Evolutionary conservation across 2,888 invertebrate species (phyloP), one percentile per base, ranked within the genome.

Genomic region (Caenorhabditis plicata): DNA sequence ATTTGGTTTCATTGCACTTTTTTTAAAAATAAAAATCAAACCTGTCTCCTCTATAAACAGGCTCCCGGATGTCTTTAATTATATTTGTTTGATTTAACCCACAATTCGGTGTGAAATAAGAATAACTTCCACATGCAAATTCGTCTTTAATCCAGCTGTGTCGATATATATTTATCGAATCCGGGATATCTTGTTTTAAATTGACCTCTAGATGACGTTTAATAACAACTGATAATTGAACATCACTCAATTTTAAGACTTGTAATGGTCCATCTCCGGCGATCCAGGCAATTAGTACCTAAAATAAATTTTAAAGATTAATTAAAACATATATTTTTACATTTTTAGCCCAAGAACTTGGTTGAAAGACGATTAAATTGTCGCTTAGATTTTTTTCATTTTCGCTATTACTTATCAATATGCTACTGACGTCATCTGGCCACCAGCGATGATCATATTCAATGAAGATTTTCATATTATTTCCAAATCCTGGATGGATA

Each of bases 371-470:
- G 50, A 68, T 68, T 8, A 73, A 40, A 27, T 58, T 47, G 8
- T 57, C 46, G 19, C 35, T 60, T n/a, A 65, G 39, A 17, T 46
- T 55, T 8, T 17, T 27, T n/a, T 36, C 31, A 7, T 32, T n/a
- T n/a, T 39, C 40, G 13, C 43, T 29, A 26, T 50, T 61, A 31
- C 53, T 36, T 22, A 60, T 47, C 25, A 69, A 25, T 17, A 65
- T 50, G 2, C 55, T 54, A 15, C 46, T 49, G 8, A 31, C 35
- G 25, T 47, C 36, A n/a, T 50, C 27, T 0, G 58, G 42, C 76
- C 76, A 76, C 66, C 72, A 77, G 0, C 60, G 45, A 11, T 38
- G 17, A 2, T 67, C 66, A 53, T 73, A 76, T 22, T 70, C 67
- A 15, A 76, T 33, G 32, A 76, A 74, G 0, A 75, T 60, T 38